Evolutionary conservation across 2,797 vertebrate species (phyloP), one percentile per base, ranked within the genome.

Genomic region (Alectoris magna): DNA sequence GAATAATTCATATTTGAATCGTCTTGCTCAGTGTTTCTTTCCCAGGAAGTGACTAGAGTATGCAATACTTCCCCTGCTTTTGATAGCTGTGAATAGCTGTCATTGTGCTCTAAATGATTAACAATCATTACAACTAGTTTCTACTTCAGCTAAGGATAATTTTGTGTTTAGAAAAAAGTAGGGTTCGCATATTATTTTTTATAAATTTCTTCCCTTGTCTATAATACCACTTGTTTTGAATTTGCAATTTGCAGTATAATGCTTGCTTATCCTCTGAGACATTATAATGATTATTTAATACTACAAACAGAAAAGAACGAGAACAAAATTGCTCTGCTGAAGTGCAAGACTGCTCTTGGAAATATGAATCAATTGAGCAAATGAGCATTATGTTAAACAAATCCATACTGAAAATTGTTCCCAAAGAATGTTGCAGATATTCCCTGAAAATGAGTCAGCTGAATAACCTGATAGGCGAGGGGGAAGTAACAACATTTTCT

Each of bases 211-310:
- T 94, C 91, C 29, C 72, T 74, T 87, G 27, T 84, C 49, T 79
- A 5, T 46, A 76, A 49, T 46, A 41, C 6, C 3, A 0, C 44
- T 41, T 27, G 11, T 73, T 87, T 60, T 84, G 80, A 81, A 56
- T 76, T 88, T 92, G 41, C 34, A 76, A 15, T 88, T 94, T 91
- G 17, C 38, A 64, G 24, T 56, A 58, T 83, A 79, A 82, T 73
- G 27, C 44, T 87, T 56, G 5, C 64, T 66, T 56, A 41, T 62
- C 53, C 46, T 90, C 68, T 83, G 90, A 94, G 93, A 66, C 16
- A 23, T 74, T 74, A 31, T 77, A 62, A 79, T 79, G 38, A 64
- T 87, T 86, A 70, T 87, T 96, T 84, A 91, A 75, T 81, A 60
- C 6, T 46, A 72, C 48, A 86, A 94, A 71, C 70, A 72, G 76